A percentile compares a stretch with the other conserved stretches of the same genome.
Conservation (phyloP, 1,140 invertebrate genomes). For the Ladona fulva region DNA sequence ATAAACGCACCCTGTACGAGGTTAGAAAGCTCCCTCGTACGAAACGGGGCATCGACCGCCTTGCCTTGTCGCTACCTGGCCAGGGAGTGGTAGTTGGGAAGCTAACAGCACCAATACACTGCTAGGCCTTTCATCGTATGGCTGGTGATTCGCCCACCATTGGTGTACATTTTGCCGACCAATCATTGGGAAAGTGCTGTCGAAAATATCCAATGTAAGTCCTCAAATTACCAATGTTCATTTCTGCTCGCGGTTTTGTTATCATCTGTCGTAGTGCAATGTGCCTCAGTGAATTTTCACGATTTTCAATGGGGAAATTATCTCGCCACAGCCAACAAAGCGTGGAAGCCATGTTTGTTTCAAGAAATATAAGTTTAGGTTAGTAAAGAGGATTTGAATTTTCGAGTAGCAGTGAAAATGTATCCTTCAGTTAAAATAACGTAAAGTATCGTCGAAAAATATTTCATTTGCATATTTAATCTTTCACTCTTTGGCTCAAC, state of each 20-base stretch:
- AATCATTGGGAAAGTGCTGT: slow-evolving; percentile 48
- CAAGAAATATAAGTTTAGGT: slow-evolving; percentile 17
- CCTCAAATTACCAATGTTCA: slow-evolving; percentile 57
- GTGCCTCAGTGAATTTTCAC: background rate
- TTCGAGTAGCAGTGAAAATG: no score
- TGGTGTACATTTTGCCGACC: slow-evolving; percentile 25
- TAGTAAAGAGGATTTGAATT: background rate
- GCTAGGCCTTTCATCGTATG: slow-evolving; percentile 28
- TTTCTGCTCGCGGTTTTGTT: slow-evolving; percentile 14
- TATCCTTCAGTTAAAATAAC: no score
- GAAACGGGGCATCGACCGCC: slow-evolving; percentile 22
- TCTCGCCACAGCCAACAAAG: slow-evolving; percentile 19
- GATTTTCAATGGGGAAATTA: background rate
- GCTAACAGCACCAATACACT: slow-evolving; percentile 34
- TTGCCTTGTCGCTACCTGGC: slow-evolving; percentile 19
- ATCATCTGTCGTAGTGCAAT: background rate
- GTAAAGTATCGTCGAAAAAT: no score
- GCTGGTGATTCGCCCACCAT: slow-evolving; percentile 35
- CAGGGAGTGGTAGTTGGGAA: slow-evolving; percentile 25
- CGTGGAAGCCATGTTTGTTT: slow-evolving; percentile 31
- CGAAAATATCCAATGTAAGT: slow-evolving; percentile 70
- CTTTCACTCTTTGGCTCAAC: no score
- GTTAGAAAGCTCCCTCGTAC: slow-evolving; percentile 6
- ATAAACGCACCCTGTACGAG: background rate
- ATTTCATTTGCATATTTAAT: no score